Evolutionary conservation across 2,888 invertebrate species (phyloP), one percentile per base, ranked within the genome.

Genomic region (Sinotaia quadrata): DNA sequence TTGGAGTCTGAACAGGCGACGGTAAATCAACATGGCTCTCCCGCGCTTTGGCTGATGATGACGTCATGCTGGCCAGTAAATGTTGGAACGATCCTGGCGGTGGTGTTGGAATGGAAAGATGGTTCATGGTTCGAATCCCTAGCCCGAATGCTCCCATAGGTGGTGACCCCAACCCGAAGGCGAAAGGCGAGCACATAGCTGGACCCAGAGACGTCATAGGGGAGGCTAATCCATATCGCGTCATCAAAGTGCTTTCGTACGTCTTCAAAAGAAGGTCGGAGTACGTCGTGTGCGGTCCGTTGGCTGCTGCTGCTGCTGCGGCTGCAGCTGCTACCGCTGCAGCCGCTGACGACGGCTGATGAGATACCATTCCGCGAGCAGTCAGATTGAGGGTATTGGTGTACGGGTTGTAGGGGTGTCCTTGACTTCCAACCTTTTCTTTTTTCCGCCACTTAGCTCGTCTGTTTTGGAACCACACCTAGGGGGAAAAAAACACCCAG

Each of bases 391-490:
- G 60, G 52, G 71, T 67, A 44, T 57, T 62, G 60, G 60, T 57
- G 68, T 74, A 76, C 1, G 79, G 82, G 69, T 72, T 77, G 75
- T 81, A 84, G 0, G 84, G 85, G 63, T 85, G 85, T 3, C 76
- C 71, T 24, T 82, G 80, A 0, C 81, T 80, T 3, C 84, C 84
- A 29, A 83, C 84, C 58, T 98, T 97, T 89, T 99, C 98, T 90
- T 97, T 97, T 91, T 99, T 99, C 73, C 98, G 92, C 96, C 98
- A 99, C 89, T 99, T 99, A 61, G 99, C 99, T 75, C 98, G 91
- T 47, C 99, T 92, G 90, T 99, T 99, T 91, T 99, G 99, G 90
- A 99, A 99, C 98, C 98, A 99, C 74, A 99, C 98, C 98, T 98
- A 92, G 12, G n/a, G n/a, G n/a, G n/a, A n/a, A n/a, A n/a, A n/a